These are phyloP conservation scores for Cydia amplana DNA, from an alignment of 1,140 invertebrate species.

Conservation along the genomic window DNA sequence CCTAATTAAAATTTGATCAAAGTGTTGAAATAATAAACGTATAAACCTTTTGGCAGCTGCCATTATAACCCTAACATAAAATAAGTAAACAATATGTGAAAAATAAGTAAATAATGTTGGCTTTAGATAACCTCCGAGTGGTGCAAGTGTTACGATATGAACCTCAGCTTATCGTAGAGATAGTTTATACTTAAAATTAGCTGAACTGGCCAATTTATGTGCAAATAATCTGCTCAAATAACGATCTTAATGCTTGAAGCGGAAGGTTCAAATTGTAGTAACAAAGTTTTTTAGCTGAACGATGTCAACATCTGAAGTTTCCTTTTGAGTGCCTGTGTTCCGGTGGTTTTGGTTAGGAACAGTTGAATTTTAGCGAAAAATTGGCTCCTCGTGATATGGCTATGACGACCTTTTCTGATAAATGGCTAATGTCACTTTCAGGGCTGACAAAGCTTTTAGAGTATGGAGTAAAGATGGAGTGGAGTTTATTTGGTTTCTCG, in stretches of 20 bases:
- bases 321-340: background rate
- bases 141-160: constrained; percentile 10
- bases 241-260: background rate
- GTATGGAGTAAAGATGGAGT: no score
- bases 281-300: background rate
- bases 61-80: constrained; percentile 28
- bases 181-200: background rate
- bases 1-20: no score
- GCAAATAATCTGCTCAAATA: background rate
- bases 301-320: background rate
- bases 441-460: background rate
- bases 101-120: constrained; percentile 33
- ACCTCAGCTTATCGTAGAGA: background rate
- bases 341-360: background rate
- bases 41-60: constrained; percentile 7
- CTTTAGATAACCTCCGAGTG: constrained; percentile 6
- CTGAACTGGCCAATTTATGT: background rate
- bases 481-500: no score
- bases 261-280: background rate
- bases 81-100: constrained; percentile 32
- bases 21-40: no score
- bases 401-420: background rate
- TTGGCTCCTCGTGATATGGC: background rate
- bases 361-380: background rate
- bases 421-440: background rate